Evolutionary conservation across 1,140 invertebrate species (phyloP), one percentile per base, ranked within the genome.

Genomic region (Hydropsyche tenuis): DNA sequence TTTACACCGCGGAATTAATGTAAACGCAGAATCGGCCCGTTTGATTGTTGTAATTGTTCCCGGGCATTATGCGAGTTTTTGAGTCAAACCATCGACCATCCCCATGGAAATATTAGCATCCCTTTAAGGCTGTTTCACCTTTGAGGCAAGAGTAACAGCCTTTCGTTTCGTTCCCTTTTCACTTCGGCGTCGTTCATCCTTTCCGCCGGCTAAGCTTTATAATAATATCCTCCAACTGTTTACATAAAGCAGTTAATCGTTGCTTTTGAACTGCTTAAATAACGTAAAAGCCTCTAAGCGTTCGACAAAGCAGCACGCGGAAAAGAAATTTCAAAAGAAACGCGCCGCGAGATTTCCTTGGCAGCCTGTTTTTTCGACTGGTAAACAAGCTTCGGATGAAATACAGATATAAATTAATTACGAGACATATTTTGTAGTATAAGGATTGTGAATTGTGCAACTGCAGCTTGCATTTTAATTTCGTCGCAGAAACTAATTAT

Each of bases 211-310:
- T 60, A 23, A 2, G 56, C 56, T 72, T 74, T 76, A 69, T 76
- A 53, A 70, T 70, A 70, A 70, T 70, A 74, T 68, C 69, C 64
- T 42, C 72, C 37, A 27, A 76, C 72, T 76, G 75, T 74, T 76
- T 73, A 76, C 72, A 63, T 62, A 68, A 70, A 73, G 73, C 75
- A 72, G 75, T 76, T 76, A 76, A 76, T 76, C 75, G 75, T 72
- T 65, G 72, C 75, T 76, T 76, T 76, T 76, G 72, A 76, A 74
- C 68, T 76, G 63, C 69, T 62, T 74, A 72, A 76, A 71, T 76
- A 76, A 76, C 72, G 75, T 70, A 76, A 72, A 74, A 76, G 75
- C 69, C 75, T 73, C 69, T 76, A 76, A 76, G 75, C 70, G 65
- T 76, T 76, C 72, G 62, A 76, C 72, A 76, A 76, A 74, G 75